Base-by-base conservation (phyloP, 2,797 vertebrate genomes). In the Gymnoscopelus braueri region DNA sequence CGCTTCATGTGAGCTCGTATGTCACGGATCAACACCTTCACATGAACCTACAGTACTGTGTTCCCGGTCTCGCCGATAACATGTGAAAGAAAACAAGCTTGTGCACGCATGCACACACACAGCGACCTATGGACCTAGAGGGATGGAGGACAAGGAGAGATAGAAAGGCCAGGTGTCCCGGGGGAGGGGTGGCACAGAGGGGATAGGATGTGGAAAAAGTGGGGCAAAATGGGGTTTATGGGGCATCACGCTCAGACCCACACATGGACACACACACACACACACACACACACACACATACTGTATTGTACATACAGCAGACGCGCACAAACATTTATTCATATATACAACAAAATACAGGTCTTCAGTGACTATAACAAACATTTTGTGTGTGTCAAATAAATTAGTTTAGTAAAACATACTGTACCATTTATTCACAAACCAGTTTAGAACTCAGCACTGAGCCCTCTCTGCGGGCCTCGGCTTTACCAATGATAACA, bases 131-230 rank as follows among this genome's bases (percentile, higher is more conserved):
- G 32, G 47, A 19, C 7, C 60, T 60, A 14, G 26, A 65, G 54
- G 49, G 48, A 61, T 44, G 5, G 47, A n/a, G 48, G 63, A 49
- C 14, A 8, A 60, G 50, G 47, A 57, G 50, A 24, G 5, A 4
- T 55, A 24, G n/a, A 39, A 19, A 44, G 39, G 86, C 78, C 80
- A 87, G 83, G 74, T 83, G 84, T 74, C 63, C 23, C 54, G 73
- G 79, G 87, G 78, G 80, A 70, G 63, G 78, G 79, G 84, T n/a
- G 10, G 23, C 3, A 19, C 60, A 54, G n/a, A 44, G 1, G 60
- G 54, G 65, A 32, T 51, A 57, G 66, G 53, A 29, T 63, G 74
- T 68, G 9, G 14, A 14, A 58, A 85, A 78, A 70, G n/a, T 85
- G 69, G 83, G 80, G 71, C 81, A 79, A 60, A 69, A 57, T 52